These are phyloP conservation scores for Listronotus bonariensis DNA, from an alignment of 1,140 invertebrate species.

Conservation along the genomic window DNA sequence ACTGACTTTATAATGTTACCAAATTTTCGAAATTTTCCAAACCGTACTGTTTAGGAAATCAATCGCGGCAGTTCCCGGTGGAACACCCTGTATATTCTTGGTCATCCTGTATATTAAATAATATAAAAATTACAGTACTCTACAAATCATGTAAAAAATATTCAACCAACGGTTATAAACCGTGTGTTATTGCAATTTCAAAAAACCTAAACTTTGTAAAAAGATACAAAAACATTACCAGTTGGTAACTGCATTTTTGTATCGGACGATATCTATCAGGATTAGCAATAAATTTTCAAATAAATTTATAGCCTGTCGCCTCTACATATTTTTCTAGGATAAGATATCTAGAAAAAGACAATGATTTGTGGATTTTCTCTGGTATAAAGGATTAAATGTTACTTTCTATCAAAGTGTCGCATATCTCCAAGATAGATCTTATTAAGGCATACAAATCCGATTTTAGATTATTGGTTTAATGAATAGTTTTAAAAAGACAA, in stretches of 20 bases:
- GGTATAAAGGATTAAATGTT: conserved; percentile 32
- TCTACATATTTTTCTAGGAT: conserved; percentile 12
- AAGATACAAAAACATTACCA: conserved; percentile 7
- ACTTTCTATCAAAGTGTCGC: conserved; percentile 4
- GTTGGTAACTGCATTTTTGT: conserved; percentile 8
- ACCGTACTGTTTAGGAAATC: no score
- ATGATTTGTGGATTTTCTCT: conserved; percentile 19
- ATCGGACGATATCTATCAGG: conserved; percentile 4
- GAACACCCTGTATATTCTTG: no score
- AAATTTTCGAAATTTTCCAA: no score
- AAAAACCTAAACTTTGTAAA: conserved; percentile 3
- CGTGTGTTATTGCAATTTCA: background rate
- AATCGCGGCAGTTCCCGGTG: no score
- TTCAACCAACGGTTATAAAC: background rate
- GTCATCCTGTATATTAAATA: no score
- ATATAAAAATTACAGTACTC: no score
- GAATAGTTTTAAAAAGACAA: conserved; percentile 20
- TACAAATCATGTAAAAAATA: no score
- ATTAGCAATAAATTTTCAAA: conserved; percentile 13
- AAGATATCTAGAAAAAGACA: conserved; percentile 16
- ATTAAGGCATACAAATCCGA: conserved; percentile 29
- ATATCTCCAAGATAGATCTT: conserved; percentile 31
- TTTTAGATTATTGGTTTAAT: conserved; percentile 37
- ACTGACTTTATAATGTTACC: no score
- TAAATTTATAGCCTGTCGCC: conserved; percentile 12